These are phyloP conservation scores for Cliona cf. orientalis DNA, from an alignment of 37 sponge, comb jelly and placozoan species.

Conservation along the genomic window DNA sequence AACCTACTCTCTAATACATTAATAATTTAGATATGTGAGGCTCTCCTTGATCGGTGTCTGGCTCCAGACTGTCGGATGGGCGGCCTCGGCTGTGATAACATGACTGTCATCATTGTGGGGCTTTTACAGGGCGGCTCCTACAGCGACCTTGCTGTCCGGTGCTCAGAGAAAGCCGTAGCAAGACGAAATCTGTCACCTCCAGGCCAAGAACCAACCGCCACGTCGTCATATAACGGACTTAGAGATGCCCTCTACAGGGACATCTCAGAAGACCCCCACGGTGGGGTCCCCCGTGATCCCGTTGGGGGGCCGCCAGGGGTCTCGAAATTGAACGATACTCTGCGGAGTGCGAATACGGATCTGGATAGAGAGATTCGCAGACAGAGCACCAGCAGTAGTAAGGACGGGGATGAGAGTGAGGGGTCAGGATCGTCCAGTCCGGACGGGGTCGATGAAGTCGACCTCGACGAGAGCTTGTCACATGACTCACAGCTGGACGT, in stretches of 20 bases:
- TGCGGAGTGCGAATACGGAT: slow-evolving; percentile 3
- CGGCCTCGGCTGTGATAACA: slow-evolving; percentile 92
- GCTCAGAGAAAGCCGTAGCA: slow-evolving; percentile 11
- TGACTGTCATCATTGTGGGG: slow-evolving; percentile 84
- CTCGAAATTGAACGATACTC: slow-evolving; percentile 12
- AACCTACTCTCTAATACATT: neutral
- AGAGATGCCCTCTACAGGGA: neutral
- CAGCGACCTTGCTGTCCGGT: slow-evolving; percentile 45
- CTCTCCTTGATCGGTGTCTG: slow-evolving; percentile 81
- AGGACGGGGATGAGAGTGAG: neutral
- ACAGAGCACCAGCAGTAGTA: neutral
- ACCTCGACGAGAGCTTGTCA: neutral
- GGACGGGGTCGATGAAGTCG: neutral
- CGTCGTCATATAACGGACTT: neutral
- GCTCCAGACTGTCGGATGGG: slow-evolving; percentile 83
- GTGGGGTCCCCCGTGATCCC: neutral
- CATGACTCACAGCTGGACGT: neutral
- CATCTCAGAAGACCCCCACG: neutral
- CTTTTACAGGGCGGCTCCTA: slow-evolving; percentile 71
- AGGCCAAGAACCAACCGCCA: neutral
- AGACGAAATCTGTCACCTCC: neutral
- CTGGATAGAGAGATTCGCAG: neutral
- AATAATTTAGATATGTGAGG: slow-evolving; percentile 92
- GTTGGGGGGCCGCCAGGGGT: neutral
- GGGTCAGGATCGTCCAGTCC: neutral